These are phyloP conservation scores for Hyaena hyaena DNA, from an alignment of 2,113 vertebrate genomes.

Conservation along the genomic window DNA sequence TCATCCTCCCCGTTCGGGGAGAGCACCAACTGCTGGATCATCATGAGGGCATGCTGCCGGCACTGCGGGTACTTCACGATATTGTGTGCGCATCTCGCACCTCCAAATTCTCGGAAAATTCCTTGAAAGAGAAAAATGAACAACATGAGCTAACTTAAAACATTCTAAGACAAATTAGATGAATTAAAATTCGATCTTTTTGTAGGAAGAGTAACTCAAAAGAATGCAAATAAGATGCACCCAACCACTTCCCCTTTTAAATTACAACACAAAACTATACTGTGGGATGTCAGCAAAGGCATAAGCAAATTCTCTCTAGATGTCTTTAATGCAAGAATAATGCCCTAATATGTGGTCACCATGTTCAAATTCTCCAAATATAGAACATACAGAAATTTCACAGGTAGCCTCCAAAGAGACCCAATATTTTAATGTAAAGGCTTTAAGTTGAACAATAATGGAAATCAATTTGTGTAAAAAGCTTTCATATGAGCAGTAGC, in stretches of 20 bases:
- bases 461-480: not conserved
- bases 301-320: not conserved
- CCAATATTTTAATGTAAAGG: not conserved
- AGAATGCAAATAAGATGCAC: not conserved
- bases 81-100: constrained; percentile 97
- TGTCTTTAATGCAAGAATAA: not conserved
- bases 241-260: not conserved
- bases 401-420: not conserved
- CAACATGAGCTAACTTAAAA: not conserved
- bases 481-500: not conserved
- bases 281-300: not conserved
- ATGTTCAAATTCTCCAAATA: not conserved
- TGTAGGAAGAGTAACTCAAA: not conserved
- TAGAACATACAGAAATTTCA: not conserved
- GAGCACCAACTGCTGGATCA: constrained; percentile 97
- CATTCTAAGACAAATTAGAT: not conserved
- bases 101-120: constrained; percentile 97
- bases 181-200: not conserved
- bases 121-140: constrained; percentile 82
- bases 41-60: constrained; percentile 95
- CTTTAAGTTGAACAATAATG: not conserved
- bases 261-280: not conserved
- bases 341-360: not conserved
- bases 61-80: constrained; percentile 98
- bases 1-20: constrained; percentile 98